Percentiles rank a stretch among this genome's conserved stretches.
Conservation (phyloP, 2,113 vertebrate genomes). For the Phoenicopterus ruber region DNA sequence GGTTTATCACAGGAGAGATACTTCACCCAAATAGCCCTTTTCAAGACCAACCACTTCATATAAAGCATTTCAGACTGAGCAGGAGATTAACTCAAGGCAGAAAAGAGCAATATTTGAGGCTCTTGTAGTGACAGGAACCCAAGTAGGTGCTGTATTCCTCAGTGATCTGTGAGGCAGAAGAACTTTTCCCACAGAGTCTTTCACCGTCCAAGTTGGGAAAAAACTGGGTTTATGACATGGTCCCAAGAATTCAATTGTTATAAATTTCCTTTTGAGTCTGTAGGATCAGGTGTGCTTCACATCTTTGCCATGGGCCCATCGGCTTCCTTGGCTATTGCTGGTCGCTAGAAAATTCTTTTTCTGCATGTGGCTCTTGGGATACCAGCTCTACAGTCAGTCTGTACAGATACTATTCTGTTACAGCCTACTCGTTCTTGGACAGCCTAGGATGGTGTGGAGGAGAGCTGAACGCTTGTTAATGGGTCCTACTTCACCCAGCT, state of each 20-base stretch:
- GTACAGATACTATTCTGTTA: background rate
- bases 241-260: background rate
- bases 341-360: background rate
- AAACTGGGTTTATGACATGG: background rate
- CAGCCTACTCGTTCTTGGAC: background rate
- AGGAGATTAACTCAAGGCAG: background rate
- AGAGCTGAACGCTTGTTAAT: background rate
- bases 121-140: background rate
- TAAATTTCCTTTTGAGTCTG: background rate
- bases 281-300: background rate
- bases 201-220: background rate
- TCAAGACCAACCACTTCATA: background rate
- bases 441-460: background rate
- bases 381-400: background rate
- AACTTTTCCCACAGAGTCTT: background rate
- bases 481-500: background rate
- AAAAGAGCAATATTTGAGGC: background rate
- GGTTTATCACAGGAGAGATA: background rate
- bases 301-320: background rate
- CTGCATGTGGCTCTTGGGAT: background rate
- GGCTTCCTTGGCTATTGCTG: background rate
- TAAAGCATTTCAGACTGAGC: background rate
- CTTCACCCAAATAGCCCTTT: background rate
- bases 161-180: background rate
- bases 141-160: background rate